A percentile compares a stretch with the other conserved stretches of the same genome.
Evolutionary conservation across 2,888 invertebrate species (phyloP).

Genomic region (Drosophila monieri): DNA sequence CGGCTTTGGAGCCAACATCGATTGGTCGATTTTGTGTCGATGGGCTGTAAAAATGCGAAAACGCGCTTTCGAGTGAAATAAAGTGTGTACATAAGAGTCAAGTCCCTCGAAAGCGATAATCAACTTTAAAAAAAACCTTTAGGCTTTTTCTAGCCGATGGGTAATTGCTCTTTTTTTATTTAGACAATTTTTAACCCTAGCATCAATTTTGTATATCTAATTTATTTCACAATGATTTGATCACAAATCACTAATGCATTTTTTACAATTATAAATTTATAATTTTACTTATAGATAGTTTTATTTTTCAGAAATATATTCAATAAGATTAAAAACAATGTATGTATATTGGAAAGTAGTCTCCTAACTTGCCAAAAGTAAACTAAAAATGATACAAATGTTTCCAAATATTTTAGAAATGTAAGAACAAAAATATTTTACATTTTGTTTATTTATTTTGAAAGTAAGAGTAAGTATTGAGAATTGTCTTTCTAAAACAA

Average conservation of each 20-base stretch:
- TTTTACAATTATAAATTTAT: too few species aligned
- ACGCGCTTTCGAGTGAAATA: conserved; percentile 12
- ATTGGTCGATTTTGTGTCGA: conserved; percentile 1
- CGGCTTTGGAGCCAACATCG: conserved; percentile 6
- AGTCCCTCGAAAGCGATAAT: neutral
- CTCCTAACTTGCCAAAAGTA: conserved; percentile 1
- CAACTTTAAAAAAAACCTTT: neutral
- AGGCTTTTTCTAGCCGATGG: neutral
- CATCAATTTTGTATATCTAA: neutral
- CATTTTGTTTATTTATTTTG: neutral
- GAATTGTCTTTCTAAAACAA: too few species aligned
- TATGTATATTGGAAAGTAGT: neutral
- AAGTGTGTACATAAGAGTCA: conserved; percentile 20
- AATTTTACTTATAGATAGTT: neutral
- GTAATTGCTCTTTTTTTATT: neutral
- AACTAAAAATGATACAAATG: neutral
- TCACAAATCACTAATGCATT: too few species aligned
- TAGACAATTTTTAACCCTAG: too few species aligned
- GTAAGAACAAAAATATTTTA: neutral
- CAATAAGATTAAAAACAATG: neutral
- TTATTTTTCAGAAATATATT: neutral
- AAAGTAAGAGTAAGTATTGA: neutral
- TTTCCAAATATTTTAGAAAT: neutral
- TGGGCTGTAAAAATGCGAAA: conserved; percentile 12
- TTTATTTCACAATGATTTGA: too few species aligned